Conservation (phyloP, 2,888 invertebrate genomes). For the Callyntrura sp. region DNA sequence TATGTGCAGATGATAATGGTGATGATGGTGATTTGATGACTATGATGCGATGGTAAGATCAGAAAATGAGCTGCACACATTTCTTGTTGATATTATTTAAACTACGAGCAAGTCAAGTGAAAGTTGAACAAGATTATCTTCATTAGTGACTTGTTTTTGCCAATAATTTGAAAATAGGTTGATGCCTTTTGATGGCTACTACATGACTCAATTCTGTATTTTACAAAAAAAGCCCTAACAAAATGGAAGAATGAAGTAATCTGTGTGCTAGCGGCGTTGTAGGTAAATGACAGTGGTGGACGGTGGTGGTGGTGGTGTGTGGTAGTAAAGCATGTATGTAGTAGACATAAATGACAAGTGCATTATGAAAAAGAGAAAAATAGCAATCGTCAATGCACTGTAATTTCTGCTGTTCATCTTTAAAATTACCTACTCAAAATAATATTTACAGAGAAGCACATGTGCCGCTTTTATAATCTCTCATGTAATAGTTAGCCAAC, state of each 20-base stretch:
- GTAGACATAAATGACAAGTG: neutral
- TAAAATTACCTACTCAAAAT: neutral
- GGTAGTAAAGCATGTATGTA: neutral
- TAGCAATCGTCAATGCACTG: too few relatives aligned
- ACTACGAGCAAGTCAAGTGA: conserved; percentile 46
- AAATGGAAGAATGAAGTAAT: conserved; percentile 55
- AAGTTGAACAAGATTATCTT: conserved; percentile 67
- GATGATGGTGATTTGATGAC: too few relatives aligned
- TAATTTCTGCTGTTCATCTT: neutral
- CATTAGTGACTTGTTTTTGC: conserved; percentile 70
- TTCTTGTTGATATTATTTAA: conserved; percentile 14
- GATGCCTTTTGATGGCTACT: conserved; percentile 33
- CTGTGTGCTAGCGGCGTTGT: neutral
- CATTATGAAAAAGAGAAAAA: neutral
- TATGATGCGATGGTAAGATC: neutral
- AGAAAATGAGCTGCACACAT: neutral
- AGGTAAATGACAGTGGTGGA: neutral
- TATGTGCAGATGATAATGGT: neutral
- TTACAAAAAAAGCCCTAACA: conserved; percentile 1
- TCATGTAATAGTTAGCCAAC: neutral
- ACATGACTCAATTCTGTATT: conserved; percentile 43
- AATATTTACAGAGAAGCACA: neutral
- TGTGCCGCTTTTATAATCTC: neutral
- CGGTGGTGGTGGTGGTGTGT: neutral
- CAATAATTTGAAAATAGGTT: conserved; percentile 63